Evolutionary conservation across 2,888 invertebrate species (phyloP), one percentile per base, ranked within the genome.

Genomic region (Rhagophthalmus giganteus): DNA sequence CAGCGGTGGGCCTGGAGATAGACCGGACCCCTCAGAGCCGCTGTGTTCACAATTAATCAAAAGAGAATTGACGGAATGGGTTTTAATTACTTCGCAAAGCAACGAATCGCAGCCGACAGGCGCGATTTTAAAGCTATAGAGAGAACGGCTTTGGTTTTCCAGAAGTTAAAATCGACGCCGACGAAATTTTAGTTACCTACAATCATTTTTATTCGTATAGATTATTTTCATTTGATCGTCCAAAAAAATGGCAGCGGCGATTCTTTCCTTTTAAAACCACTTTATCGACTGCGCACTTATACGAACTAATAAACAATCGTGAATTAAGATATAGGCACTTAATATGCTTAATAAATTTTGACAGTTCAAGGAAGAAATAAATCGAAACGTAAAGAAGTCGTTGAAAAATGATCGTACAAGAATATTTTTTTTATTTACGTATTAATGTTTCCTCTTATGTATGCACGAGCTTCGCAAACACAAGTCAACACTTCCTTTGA

Each of bases 1-100:
- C 74, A 68, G 63, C 49, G 52, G 63, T 65, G 66, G 64, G 65
- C 64, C 58, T 57, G 62, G 63, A 63, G 65, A 64, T 63, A 66
- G 63, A 63, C 60, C 58, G 61, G 64, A 59, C 63, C 63, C 64
- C 64, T 61, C 60, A 47, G 60, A 57, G 59, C 54, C 60, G 61
- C 58, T 68, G 67, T 70, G 71, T 71, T 71, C 71, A 71, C 73
- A 73, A 74, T 74, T 73, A 74, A 74, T 74, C 73, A 73, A 73
- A 74, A 74, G 73, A 72, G 73, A 72, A 73, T 74, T 72, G 72
- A 73, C 72, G 69, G 70, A 70, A 71, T 72, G 66, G 69, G 66
- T 73, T 73, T 73, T 72, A 73, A 74, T 73, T 73, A 74, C 69
- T 69, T 69, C 63, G 67, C 62, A 62, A 63, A 63, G 65, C 64